Conservation (phyloP, 37 sponge, comb jelly and placozoan species). For the Diacarnus erythraeanus region DNA sequence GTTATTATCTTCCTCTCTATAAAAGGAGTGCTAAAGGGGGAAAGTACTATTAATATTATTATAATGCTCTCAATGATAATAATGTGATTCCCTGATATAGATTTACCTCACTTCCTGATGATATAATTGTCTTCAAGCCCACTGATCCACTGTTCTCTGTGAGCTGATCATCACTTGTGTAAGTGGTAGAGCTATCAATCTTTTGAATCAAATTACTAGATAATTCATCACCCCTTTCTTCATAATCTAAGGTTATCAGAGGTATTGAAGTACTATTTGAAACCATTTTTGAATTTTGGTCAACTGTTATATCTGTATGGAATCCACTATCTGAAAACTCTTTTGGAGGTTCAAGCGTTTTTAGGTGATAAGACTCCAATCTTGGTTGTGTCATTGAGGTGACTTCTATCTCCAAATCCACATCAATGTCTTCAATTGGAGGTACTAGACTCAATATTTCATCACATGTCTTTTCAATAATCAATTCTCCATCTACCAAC, state of each 20-base stretch:
- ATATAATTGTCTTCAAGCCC: conserved; percentile 4
- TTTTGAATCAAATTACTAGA: not conserved
- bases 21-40: not conserved
- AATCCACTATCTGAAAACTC: conserved; percentile 34
- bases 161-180: conserved; percentile 14
- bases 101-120: conserved; percentile 15
- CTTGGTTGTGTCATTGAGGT: not conserved
- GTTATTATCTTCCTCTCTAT: not conserved
- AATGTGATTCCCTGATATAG: not conserved
- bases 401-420: not conserved
- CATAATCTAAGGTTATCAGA: not conserved
- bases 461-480: not conserved
- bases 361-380: conserved; percentile 4
- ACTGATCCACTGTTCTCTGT: conserved; percentile 30
- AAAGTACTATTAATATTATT: not conserved
- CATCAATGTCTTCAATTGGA: not conserved
- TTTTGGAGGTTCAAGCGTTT: conserved; percentile 18
- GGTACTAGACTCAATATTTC: not conserved
- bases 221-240: not conserved
- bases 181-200: not conserved
- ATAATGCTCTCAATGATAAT: too few relatives aligned
- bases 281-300: not conserved
- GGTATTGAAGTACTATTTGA: not conserved
- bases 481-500: not conserved
- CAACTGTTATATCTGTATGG: not conserved